phyloP scores from a whole-genome alignment of 2,113 vertebrate genomes.

The Prinia subflava region DNA sequence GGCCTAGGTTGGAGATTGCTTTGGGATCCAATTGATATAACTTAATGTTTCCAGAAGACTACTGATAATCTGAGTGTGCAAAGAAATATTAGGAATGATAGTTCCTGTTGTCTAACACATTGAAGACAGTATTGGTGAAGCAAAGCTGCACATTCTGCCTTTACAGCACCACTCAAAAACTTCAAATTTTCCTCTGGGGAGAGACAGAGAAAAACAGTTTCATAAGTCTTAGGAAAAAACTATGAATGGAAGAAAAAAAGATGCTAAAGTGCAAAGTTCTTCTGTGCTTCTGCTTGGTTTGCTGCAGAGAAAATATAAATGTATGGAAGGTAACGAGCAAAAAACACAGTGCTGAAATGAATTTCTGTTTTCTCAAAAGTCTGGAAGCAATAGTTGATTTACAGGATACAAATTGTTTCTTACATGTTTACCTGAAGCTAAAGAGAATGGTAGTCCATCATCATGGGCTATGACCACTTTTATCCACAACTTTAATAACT shows the following conservation, averaged over 20 bases:
- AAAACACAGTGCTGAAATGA: background rate
- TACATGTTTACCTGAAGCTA: background rate
- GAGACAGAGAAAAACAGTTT: background rate
- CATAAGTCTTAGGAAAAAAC: background rate
- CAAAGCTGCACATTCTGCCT: background rate
- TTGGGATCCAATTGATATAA: background rate
- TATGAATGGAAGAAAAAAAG: background rate
- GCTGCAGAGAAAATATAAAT: background rate
- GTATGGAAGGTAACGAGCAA: background rate
- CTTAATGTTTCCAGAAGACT: background rate
- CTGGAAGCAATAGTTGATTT: background rate
- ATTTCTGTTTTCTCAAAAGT: background rate
- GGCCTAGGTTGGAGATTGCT: rapidly evolving
- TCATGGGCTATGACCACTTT: background rate
- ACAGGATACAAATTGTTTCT: background rate
- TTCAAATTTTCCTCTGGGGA: background rate
- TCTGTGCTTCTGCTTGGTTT: background rate
- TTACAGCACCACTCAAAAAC: background rate
- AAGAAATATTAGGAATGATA: background rate
- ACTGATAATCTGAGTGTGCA: background rate
- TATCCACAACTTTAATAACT: background rate
- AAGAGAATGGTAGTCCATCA: background rate
- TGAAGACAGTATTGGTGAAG: background rate
- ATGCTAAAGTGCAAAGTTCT: background rate
- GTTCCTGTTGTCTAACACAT: background rate